Conservation (phyloP, 2,113 vertebrate genomes). For the Centropus bengalensis region DNA sequence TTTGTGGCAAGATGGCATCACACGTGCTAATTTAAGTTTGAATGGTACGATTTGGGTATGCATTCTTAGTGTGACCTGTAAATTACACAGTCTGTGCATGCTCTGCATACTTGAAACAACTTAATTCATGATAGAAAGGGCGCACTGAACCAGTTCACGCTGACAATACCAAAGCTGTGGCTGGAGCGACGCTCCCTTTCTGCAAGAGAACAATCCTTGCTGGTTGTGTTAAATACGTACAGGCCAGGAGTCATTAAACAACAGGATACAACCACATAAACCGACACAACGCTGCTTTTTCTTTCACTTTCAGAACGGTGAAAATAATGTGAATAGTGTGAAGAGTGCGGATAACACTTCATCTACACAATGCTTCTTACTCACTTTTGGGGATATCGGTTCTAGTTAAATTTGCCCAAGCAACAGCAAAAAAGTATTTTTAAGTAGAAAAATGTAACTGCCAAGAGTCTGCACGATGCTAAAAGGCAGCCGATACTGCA, state of each 20-base stretch:
- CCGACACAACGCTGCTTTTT: background rate
- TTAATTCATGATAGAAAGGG: background rate
- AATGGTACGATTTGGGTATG: background rate
- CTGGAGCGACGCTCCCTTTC: background rate
- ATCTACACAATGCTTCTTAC: background rate
- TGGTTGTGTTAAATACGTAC: background rate
- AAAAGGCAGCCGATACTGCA: background rate
- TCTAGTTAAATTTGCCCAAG: background rate
- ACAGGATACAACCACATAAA: background rate
- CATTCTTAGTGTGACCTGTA: background rate
- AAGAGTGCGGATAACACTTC: background rate
- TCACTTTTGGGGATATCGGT: background rate
- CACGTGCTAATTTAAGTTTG: background rate
- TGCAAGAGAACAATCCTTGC: background rate
- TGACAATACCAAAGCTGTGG: background rate
- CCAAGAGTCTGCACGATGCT: background rate
- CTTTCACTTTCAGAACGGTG: constrained; percentile 38
- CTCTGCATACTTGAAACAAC: background rate
- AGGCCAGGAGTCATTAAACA: background rate
- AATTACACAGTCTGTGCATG: background rate
- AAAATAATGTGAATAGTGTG: background rate
- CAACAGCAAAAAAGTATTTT: background rate
- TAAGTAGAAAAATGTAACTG: background rate
- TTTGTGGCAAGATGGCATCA: background rate
- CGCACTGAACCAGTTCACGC: fast-evolving